phyloP scores from a whole-genome alignment of 2,113 vertebrate genomes.

The Proteles cristata region DNA sequence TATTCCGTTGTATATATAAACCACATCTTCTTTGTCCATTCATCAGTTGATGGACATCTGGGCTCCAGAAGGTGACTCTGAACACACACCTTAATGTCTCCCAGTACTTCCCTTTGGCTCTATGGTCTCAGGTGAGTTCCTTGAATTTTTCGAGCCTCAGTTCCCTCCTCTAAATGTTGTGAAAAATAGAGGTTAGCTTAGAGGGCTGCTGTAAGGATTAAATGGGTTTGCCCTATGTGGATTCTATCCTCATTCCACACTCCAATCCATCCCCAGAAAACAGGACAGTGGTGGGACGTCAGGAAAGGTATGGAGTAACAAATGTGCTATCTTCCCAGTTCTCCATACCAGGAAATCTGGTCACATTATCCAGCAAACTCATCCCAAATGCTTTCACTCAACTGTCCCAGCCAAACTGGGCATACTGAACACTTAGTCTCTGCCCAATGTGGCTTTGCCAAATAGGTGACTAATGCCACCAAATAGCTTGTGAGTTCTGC shows the following conservation, averaged over 20 bases:
- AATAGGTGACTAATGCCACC: background rate
- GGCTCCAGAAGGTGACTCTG: background rate
- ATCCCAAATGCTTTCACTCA: background rate
- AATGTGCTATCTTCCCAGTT: background rate
- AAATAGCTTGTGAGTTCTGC: background rate
- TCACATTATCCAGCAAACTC: background rate
- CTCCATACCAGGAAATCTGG: background rate
- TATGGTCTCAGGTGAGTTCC: background rate
- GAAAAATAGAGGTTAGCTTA: background rate
- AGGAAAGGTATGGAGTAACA: background rate
- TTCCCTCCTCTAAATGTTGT: background rate
- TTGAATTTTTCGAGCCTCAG: background rate
- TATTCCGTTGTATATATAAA: no score
- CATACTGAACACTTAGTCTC: background rate
- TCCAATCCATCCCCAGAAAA: background rate
- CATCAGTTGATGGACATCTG: no score
- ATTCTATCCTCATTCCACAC: background rate
- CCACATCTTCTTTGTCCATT: no score
- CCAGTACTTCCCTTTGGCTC: background rate
- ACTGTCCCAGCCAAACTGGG: background rate
- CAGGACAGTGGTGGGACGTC: accelerated
- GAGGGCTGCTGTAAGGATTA: background rate
- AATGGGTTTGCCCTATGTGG: background rate
- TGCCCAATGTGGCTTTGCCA: background rate
- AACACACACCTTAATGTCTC: background rate